phyloP scores from a whole-genome alignment of 2,797 vertebrate species.

The Thalassophryne amazonica region DNA sequence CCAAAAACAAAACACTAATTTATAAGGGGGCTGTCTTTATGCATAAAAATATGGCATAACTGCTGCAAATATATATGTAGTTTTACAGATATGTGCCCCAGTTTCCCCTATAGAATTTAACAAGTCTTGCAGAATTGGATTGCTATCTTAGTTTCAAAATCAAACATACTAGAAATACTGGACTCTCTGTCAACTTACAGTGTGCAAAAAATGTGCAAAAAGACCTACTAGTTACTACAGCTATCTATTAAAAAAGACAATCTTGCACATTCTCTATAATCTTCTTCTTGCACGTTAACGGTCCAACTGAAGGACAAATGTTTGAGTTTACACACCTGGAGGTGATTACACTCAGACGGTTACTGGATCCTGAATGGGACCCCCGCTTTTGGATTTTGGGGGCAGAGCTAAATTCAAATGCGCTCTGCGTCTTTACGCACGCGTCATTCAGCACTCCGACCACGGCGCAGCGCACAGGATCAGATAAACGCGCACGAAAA shows the following conservation, averaged over 20 bases:
- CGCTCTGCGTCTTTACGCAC: slow-evolving; percentile 30
- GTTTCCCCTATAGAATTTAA: too few species aligned
- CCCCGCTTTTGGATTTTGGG: slow-evolving; percentile 37
- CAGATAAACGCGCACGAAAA: neutral
- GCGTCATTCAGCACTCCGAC: slow-evolving; percentile 30
- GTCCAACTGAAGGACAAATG: slow-evolving; percentile 23
- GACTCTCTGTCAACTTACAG: too few species aligned
- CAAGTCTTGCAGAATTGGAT: too few species aligned
- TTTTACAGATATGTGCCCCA: too few species aligned
- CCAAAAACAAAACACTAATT: too few species aligned
- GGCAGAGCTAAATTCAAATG: slow-evolving; percentile 60
- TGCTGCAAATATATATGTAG: too few species aligned
- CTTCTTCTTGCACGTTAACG: slow-evolving; percentile 25
- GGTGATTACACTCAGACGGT: slow-evolving; percentile 29
- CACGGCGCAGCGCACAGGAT: neutral
- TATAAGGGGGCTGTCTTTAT: too few species aligned
- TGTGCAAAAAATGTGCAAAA: neutral
- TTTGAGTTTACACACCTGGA: slow-evolving; percentile 63
- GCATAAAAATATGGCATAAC: too few species aligned
- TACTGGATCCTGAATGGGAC: slow-evolving; percentile 8
- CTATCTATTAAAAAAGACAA: neutral
- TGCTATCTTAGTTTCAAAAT: too few species aligned
- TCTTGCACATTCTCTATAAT: neutral
- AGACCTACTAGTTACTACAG: too few species aligned
- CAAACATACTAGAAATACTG: too few species aligned